Percentiles rank a stretch among this genome's conserved stretches.
Evolutionary conservation across 2,888 invertebrate species (phyloP).

Genomic region (Pyrochroa serraticornis): DNA sequence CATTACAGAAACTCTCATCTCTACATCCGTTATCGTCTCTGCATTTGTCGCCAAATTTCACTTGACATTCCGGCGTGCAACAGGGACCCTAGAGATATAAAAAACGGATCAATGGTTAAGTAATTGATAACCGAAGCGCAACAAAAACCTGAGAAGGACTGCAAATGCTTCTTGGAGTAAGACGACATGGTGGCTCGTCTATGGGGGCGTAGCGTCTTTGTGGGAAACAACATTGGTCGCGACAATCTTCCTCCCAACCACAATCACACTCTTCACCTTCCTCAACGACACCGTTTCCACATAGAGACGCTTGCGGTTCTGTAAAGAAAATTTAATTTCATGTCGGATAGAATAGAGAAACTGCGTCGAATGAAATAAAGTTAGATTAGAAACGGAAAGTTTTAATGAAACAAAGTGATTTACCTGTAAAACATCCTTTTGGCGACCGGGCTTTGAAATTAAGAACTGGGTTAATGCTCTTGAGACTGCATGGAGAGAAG

Average conservation of each 20-base stretch:
- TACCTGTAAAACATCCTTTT: conserved; percentile 92
- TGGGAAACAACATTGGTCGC: conserved; percentile 91
- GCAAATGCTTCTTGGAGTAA: conserved; percentile 80
- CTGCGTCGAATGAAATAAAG: conserved; percentile 15
- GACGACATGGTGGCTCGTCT: conserved; percentile 83
- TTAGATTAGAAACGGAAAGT: conserved; percentile 31
- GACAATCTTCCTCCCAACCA: conserved; percentile 97
- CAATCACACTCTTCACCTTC: conserved; percentile 98
- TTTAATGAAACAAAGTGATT: conserved; percentile 36
- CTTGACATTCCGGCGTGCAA: conserved; percentile 85
- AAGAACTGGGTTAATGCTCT: conserved; percentile 89
- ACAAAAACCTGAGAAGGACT: conserved; percentile 78
- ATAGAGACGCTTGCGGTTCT: conserved; percentile 93
- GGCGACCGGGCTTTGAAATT: conserved; percentile 88
- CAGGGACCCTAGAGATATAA: conserved; percentile 80
- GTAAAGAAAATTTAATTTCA: conserved; percentile 19
- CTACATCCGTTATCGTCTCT: conserved; percentile 93
- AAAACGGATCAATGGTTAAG: not conserved
- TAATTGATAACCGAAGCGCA: not conserved
- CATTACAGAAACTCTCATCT: conserved; percentile 91
- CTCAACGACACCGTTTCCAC: conserved; percentile 98
- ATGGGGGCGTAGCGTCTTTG: conserved; percentile 80
- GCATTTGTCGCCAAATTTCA: conserved; percentile 87
- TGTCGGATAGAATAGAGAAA: conserved; percentile 9
- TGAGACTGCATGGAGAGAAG: conserved; percentile 93